Base-by-base conservation (phyloP, 2,888 invertebrate species). In the Melieria crassipennis region DNA sequence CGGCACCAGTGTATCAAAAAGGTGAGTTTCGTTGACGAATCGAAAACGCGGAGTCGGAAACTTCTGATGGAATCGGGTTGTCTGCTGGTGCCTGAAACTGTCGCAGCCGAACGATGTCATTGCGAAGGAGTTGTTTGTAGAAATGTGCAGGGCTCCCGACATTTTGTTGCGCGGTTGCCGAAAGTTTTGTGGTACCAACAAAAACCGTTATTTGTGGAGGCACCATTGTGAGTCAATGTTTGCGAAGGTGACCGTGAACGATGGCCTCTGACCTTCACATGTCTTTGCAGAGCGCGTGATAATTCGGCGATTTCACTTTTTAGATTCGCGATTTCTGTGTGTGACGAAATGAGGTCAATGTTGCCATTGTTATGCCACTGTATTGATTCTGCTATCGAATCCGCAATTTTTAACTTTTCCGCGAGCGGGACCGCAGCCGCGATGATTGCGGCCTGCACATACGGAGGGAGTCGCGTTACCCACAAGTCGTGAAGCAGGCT, bases 161-260 rank as follows among this genome's bases (percentile, higher is more conserved):
- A 55, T 16, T 65, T 65, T 10, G 43, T 55, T 56, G 65, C 65
- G 30, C 55, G 43, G n/a, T 55, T 52, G n/a, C 42, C 52, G 42
- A 65, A 65, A 55, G 11, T 65, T 43, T 30, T 52, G 42, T 76
- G 73, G 10, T 72, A 74, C 75, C 70, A 75, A 43, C 74, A 76
- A 30, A 56, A 43, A 13, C 16, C 55, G 4, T 55, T 66, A n/a
- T 58, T 48, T 45, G 11, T 11, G 30, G 16, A 7, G 5, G 48
- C 30, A 42, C 4, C 46, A 30, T 45, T 13, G 46, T 45, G 50
- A 13, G 9, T 50, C 50, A 16, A 16, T 64, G 64, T 1, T 50
- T 47, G 5, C 16, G 64, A 64, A 50, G 48, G 50, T 48, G 64
- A 64, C 50, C 50, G 45, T 13, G 45, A 61, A 13, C 45, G 61